phyloP scores from a whole-genome alignment of 2,888 invertebrate genomes.

The Tiliacea citrago region DNA sequence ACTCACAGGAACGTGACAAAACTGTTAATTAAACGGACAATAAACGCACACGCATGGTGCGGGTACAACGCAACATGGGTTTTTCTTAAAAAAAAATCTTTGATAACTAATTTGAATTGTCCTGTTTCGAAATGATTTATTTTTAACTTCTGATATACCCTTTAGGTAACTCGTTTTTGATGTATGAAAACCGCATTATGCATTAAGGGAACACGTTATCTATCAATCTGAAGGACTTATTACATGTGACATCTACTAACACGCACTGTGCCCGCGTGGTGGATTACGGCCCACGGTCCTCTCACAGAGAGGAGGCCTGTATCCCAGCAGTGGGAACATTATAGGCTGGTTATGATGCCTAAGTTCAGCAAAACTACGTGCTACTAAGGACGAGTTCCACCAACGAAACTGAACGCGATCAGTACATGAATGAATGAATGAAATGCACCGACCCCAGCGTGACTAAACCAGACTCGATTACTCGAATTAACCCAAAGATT shows the following conservation, averaged over 20 bases:
- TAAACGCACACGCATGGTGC: not conserved
- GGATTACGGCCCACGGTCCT: too few species aligned
- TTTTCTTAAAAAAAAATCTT: slow-evolving; percentile 3
- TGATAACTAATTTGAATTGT: not conserved
- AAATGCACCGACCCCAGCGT: too few species aligned
- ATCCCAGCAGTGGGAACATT: too few species aligned
- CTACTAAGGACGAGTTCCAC: not conserved
- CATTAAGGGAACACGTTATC: not conserved
- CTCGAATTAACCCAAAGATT: too few species aligned
- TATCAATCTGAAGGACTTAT: slow-evolving; percentile 1
- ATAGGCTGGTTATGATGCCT: not conserved
- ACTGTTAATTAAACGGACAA: slow-evolving; percentile 31
- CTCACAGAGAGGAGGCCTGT: too few species aligned
- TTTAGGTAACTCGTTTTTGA: not conserved
- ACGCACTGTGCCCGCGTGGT: too few species aligned
- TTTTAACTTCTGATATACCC: not conserved
- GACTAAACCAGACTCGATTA: too few species aligned
- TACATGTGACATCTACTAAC: not conserved
- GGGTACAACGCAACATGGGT: not conserved
- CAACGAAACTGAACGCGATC: not conserved
- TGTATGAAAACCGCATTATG: not conserved
- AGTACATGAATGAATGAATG: not conserved
- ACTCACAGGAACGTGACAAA: slow-evolving; percentile 30
- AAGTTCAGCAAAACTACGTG: not conserved
- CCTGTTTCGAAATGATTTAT: not conserved